Percentiles rank a stretch among this genome's conserved stretches.
Evolutionary conservation across 2,888 invertebrate genomes (phyloP).

Genomic region (Oscheius myriophilus): DNA sequence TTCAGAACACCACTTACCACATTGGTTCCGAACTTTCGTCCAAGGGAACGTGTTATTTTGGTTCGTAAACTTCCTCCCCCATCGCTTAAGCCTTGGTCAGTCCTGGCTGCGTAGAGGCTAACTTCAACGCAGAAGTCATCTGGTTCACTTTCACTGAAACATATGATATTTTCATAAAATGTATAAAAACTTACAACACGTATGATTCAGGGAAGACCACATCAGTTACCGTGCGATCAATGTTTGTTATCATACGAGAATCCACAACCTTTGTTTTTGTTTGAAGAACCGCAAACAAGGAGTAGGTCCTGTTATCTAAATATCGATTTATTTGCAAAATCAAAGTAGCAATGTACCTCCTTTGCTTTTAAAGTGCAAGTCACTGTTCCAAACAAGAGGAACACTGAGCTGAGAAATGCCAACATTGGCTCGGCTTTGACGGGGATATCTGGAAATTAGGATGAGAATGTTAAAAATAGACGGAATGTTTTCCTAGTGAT

Average conservation of each 20-base stretch:
- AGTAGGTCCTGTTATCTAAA: conserved; percentile 52
- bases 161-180: neutral
- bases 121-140: conserved; percentile 55
- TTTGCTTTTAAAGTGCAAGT: conserved; percentile 41
- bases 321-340: neutral
- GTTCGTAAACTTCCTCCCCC: conserved; percentile 47
- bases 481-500: neutral
- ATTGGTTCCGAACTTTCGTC: conserved; percentile 51
- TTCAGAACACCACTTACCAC: conserved; percentile 31
- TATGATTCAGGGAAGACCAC: conserved; percentile 54
- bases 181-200: conserved; percentile 44
- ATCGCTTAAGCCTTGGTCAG: conserved; percentile 44
- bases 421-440: conserved; percentile 43
- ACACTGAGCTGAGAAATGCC: conserved; percentile 54
- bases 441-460: conserved; percentile 15
- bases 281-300: conserved; percentile 55
- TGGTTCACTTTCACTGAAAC: conserved; percentile 48
- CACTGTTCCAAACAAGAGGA: conserved; percentile 55
- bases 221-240: conserved; percentile 53
- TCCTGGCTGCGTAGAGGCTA: conserved; percentile 48
- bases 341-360: conserved; percentile 29
- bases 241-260: conserved; percentile 48
- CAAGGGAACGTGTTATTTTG: conserved; percentile 51
- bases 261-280: conserved; percentile 51
- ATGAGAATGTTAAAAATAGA: neutral